Evolutionary conservation across 2,888 invertebrate species (phyloP), one percentile per base, ranked within the genome.

Genomic region (Volucella zonaria): DNA sequence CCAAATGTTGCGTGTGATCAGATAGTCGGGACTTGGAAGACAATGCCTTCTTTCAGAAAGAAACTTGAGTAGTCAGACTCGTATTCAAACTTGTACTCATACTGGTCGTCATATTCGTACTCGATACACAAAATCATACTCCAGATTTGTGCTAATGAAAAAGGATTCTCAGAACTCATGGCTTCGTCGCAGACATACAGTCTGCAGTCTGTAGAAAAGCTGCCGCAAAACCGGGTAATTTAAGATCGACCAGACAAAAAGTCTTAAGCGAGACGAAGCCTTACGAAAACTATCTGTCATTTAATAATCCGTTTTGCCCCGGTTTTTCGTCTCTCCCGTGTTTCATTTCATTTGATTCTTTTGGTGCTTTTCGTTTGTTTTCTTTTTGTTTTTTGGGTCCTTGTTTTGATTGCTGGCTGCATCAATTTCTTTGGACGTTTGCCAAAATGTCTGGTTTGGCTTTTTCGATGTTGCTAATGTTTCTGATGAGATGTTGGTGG

Each of bases 231-330:
- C 47, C 67, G 85, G 71, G 85, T 85, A 85, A 85, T 85, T 81
- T 85, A 85, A 85, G 85, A 85, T 85, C 76, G 68, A 81, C 73
- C 85, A 85, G 76, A 77, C 85, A 80, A 51, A 61, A 54, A 61
- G 71, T 81, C 77, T 81, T 79, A 75, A 75, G 71, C 66, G 75
- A 80, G 80, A 83, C 83, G 85, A 85, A 85, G 85, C 85, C 85
- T 56, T 85, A 85, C 85, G 64, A 85, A 73, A 59, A 67, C 81
- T 85, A 85, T 85, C 76, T 81, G 85, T 85, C 81, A 81, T 85
- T 81, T 81, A 81, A 74, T 85, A 81, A 85, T 81, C 81, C 81
- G 49, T 71, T 75, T 77, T 52, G 45, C 18, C 10, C 31, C 14
- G 3, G 2, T 31, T 23, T 38, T 3, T 0, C 42, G 10, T 43